Base-by-base conservation (phyloP, 2,113 vertebrate genomes). In the Brachyhypopomus gauderio region DNA sequence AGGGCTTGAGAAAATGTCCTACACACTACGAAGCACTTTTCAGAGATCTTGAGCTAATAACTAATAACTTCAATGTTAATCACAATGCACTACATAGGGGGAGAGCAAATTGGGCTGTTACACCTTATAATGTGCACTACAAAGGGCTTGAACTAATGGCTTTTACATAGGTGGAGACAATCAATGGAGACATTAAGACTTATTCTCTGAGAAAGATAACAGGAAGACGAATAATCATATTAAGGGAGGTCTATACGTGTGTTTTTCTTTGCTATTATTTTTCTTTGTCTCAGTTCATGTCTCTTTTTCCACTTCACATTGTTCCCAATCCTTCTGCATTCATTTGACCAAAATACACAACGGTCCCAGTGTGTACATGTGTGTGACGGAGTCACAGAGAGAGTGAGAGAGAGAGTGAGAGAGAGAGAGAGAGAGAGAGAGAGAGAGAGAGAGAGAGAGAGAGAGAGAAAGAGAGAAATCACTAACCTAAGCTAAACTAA, bases 211-310 rank as follows among this genome's bases (percentile, higher is more conserved):
- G 45, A 48, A 48, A 48, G 12, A 48, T 48, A 11, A 48, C 45
- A 48, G 45, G 9, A 48, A 9, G 8, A 48, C 12, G 38, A 38
- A 3, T 38, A 48, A n/a, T n/a, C n/a, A n/a, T 30, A 30, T 30
- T 30, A 30, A 30, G 30, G 30, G 30, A 30, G 30, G 66, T 9
- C 6, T 67, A 30, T 41, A 20, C 12, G 45, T 14, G 45, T 52
- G 9, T 3, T 17, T 64, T 30, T 17, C 16, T 30, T 64, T 38
- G 34, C 63, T 66, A 3, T 17, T 41, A 17, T 22, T 1, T 41
- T 20, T 77, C 22, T 77, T 19, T 64, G 25, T 78, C 22, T 58
- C 64, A 70, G 36, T 78, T 36, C 52, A 22, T 38, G 5, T 62
- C 58, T 45, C 36, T 52, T n/a, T 78, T n/a, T 30, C 30, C 25